Conservation (phyloP, 2,113 vertebrate species). For the Danio rerio region GRCz12tu NC_133176.1:49570501-49571000, state of each 20-base stretch:
- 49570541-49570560: conserved; percentile 31
- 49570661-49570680: conserved; percentile 28
- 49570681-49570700: conserved; percentile 44
- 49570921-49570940: conserved; percentile 49
- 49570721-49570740: background rate
- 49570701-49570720: conserved; percentile 28
- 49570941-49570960: conserved; percentile 12
- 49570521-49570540: conserved; percentile 78
- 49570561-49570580: conserved; percentile 62
- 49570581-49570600: conserved; percentile 38
- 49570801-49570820: conserved; percentile 56
- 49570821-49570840: conserved; percentile 32
- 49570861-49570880: background rate
- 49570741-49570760: conserved; percentile 36
- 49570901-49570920: background rate
- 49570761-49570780: conserved; percentile 24
- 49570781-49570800: background rate
- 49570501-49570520: conserved; percentile 59
- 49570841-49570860: conserved; percentile 25
- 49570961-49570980: background rate
- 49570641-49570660: conserved; percentile 37
- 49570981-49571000: conserved; percentile 4
- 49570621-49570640: conserved; percentile 29
- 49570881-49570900: too few relatives aligned
- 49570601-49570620: conserved; percentile 42